Base-by-base conservation (phyloP, 2,888 invertebrate genomes). In the Pilophorus perplexus region DNA sequence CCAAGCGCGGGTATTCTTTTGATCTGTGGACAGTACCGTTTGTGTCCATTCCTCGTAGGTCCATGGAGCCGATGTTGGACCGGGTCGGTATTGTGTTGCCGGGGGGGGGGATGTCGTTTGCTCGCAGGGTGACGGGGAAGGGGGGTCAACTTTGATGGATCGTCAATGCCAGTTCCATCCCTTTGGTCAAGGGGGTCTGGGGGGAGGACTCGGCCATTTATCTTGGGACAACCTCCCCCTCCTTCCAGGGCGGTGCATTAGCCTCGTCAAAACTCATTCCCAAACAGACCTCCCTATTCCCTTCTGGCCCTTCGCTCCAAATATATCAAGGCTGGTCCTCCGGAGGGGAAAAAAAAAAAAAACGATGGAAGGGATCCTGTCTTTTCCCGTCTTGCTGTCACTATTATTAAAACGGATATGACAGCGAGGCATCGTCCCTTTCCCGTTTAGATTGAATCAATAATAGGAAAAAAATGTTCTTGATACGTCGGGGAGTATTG, bases 81-180 rank as follows among this genome's bases (percentile, higher is more conserved):
- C n/a, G n/a, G n/a, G n/a, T n/a, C n/a, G n/a, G n/a, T n/a, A n/a
- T n/a, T n/a, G n/a, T n/a, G n/a, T n/a, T n/a, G n/a, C n/a, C n/a
- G n/a, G n/a, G n/a, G n/a, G n/a, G n/a, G n/a, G n/a, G n/a, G n/a
- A n/a, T n/a, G n/a, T n/a, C n/a, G n/a, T n/a, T n/a, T n/a, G n/a
- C n/a, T n/a, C n/a, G n/a, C n/a, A n/a, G n/a, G n/a, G n/a, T 10
- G 50, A 16, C n/a, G 50, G 14, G 55, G 20, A 4, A 22, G 59
- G n/a, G n/a, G n/a, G 59, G 59, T 59, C 59, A 59, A 59, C 59
- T 59, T 59, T 59, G 59, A 59, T 59, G 59, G 59, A 59, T 59
- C 59, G 59, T 59, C 59, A 59, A 59, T 59, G 59, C 59, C 59
- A 59, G 42, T 42, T 59, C 42, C 59, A 59, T 22, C 25, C 40